Base-by-base conservation (phyloP, 2,888 invertebrate genomes). In the Mantis religiosa region DNA sequence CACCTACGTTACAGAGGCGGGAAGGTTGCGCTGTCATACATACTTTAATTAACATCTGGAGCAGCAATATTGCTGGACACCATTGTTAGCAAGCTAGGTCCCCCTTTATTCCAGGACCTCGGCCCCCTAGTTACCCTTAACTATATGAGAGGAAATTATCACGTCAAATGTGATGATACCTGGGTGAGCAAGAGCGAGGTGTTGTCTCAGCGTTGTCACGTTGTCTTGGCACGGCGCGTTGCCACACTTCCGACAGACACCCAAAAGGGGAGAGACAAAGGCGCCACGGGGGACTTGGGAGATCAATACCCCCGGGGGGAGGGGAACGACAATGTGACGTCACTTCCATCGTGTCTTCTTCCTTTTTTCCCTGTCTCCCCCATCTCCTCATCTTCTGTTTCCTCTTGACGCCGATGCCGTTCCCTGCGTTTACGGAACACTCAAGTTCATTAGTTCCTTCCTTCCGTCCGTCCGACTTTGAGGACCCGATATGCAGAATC, bases 221-320 rank as follows among this genome's bases (percentile, higher is more conserved):
- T 87, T 28, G 84, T 87, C 41, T 71, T 82, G 87, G 84, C 41
- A 41, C 41, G 89, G 89, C 87, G 71, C 88, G 88, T 88, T 88
- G 88, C 88, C 88, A 88, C 88, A 84, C 84, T 88, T 88, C 88
- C 88, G 82, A 87, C 88, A 83, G 82, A 87, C 87, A 87, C 92
- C 92, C 91, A 91, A 91, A 92, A 93, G 89, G 90, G 94, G 93
- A 93, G 94, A 94, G 94, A 94, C 89, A 90, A 90, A 90, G 89
- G 89, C 89, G 89, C 85, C 89, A 47, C 85, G 82, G 85, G 85
- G 85, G 88, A 85, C 85, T 85, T 88, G 85, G 82, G 89, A 88
- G 89, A 90, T 90, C 89, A 90, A 90, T 90, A 90, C 89, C 89
- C 89, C 81, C 82, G 89, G 93, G 93, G 94, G 93, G 82, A 94